Evolutionary conservation across 2,888 invertebrate species (phyloP).

Genomic region (Caenorhabditis doughertyi): DNA sequence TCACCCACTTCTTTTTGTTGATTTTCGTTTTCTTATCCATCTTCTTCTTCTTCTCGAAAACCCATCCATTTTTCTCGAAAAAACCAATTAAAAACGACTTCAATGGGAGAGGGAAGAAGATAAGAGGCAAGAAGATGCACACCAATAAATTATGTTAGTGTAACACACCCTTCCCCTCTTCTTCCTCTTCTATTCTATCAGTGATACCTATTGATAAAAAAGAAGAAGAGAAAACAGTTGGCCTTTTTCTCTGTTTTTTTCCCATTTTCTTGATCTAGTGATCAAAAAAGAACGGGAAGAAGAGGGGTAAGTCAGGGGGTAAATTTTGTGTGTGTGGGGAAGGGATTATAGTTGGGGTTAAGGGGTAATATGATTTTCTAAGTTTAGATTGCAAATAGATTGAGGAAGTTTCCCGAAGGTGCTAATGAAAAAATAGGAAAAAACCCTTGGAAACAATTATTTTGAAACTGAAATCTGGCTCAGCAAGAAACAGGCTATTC

Average conservation of each 20-base stretch:
- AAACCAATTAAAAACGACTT: too few species aligned
- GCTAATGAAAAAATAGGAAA: too few species aligned
- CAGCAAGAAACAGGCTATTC: too few species aligned
- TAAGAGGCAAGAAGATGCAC: not conserved
- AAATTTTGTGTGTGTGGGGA: not conserved
- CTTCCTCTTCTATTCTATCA: not conserved
- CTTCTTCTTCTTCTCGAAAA: not conserved
- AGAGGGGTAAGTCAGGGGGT: not conserved
- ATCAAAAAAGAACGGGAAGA: slow-evolving; percentile 1
- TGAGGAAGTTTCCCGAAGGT: too few species aligned
- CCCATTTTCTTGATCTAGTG: not conserved
- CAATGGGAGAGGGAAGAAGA: not conserved
- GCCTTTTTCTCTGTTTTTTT: slow-evolving; percentile 10
- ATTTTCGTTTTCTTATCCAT: too few species aligned
- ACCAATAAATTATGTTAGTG: slow-evolving; percentile 21
- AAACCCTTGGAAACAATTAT: too few species aligned
- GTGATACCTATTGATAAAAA: too few species aligned
- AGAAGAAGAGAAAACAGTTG: slow-evolving; percentile 18
- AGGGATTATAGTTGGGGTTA: not conserved
- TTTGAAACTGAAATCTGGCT: too few species aligned
- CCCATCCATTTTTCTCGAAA: not conserved
- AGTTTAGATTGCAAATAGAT: not conserved
- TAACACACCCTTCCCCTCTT: slow-evolving; percentile 8
- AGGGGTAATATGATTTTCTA: not conserved
- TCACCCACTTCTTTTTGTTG: too few species aligned